Evolutionary conservation across 2,888 invertebrate genomes (phyloP).

Genomic region (Thera britannica): DNA sequence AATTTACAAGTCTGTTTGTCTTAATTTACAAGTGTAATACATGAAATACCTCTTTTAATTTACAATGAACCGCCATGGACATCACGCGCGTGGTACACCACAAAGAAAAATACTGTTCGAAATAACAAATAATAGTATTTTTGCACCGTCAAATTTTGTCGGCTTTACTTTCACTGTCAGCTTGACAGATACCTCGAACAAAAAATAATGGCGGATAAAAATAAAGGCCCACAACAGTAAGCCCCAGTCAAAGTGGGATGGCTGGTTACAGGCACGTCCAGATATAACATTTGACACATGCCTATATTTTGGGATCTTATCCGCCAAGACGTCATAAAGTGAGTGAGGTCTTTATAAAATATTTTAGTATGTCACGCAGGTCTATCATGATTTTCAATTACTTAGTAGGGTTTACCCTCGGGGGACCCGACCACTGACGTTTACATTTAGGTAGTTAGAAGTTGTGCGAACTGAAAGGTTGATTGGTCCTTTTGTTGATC

Average conservation of each 20-base stretch:
- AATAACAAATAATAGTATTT: too few relatives aligned
- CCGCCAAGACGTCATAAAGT: constrained; percentile 4
- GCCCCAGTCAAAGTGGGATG: not conserved
- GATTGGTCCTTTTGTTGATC: not conserved
- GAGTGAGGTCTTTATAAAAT: constrained; percentile 10
- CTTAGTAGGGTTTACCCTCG: not conserved
- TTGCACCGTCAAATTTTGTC: too few relatives aligned
- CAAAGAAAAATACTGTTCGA: too few relatives aligned
- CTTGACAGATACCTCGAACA: too few relatives aligned
- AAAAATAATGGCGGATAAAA: too few relatives aligned
- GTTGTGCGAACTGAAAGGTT: not conserved
- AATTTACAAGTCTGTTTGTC: constrained; percentile 8
- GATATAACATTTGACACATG: not conserved
- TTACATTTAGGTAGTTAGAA: constrained; percentile 10
- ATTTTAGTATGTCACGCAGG: constrained; percentile 15
- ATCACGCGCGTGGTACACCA: too few relatives aligned
- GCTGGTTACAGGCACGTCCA: not conserved
- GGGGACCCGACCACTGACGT: constrained; percentile 3
- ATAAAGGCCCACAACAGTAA: too few relatives aligned
- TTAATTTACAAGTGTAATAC: constrained; percentile 28
- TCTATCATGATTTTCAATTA: constrained; percentile 9
- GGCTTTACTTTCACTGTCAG: too few relatives aligned
- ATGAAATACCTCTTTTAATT: constrained; percentile 20
- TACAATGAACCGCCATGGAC: not conserved
- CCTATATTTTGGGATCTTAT: not conserved